Base-by-base conservation (phyloP, 2,113 vertebrate species). In the Diadophis punctatus region DNA sequence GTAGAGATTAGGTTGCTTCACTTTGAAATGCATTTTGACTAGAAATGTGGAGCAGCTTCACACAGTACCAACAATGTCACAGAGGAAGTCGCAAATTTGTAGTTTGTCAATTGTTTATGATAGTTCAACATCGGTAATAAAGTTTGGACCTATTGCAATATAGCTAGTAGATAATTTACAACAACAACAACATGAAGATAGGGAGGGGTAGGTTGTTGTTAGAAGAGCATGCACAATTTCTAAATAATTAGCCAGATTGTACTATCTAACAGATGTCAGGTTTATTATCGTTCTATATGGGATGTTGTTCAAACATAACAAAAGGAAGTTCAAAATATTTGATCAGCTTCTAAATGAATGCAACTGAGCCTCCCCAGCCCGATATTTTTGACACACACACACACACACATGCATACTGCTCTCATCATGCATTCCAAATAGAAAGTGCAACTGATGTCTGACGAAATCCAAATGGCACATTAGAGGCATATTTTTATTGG, bases 391-490 rank as follows among this genome's bases (percentile, higher is more conserved):
- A 2, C 1, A 48, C 10, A 2, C 25, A 22, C 25, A n/a, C 8
- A 80, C 30, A 68, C 30, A n/a, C 27, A 53, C 25, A 80, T 34
- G 18, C 46, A 55, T 27, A 80, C 86, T 91, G 85, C 51, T 95
- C 74, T 90, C 49, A 89, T 90, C 92, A 52, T 58, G 30, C 34
- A 86, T 92, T 1, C 0, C 22, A 23, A 68, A 90, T 23, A 46
- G 34, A 93, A 80, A 91, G 63, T 84, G 46, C n/a, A 92, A 88
- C 92, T 92, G 74, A 74, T 3, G 0, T 22, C 6, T 56, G 91
- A 94, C 94, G 91, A 84, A 80, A 94, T 63, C 30, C 74, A 86
- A 86, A 58, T 51, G 8, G 89, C 85, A 92, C 92, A 74, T 93
- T 91, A 53, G 0, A 86, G 22, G 0, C 4, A 84, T 22, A 51